Evolutionary conservation across 2,797 vertebrate genomes (phyloP).

Genomic region (Leuciscus waleckii): DNA sequence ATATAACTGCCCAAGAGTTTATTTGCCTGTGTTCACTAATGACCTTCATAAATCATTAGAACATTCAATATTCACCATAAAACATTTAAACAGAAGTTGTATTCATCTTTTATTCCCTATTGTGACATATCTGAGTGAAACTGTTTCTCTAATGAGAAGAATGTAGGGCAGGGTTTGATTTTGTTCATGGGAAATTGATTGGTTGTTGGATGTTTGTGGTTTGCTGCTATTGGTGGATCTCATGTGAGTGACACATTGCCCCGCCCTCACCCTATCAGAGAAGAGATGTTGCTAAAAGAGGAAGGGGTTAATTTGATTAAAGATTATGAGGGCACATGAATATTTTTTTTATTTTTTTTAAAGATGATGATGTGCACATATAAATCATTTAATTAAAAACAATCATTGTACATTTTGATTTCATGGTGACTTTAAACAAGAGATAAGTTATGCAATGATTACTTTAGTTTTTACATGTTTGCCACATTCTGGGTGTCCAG

Average conservation of each 20-base stretch:
- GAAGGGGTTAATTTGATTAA: background rate
- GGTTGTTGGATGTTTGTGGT: too few relatives aligned
- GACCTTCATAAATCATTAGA: constrained; percentile 1
- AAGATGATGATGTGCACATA: background rate
- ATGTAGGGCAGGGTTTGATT: background rate
- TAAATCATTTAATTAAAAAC: background rate
- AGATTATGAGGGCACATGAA: background rate
- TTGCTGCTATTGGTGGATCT: too few relatives aligned
- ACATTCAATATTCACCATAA: background rate
- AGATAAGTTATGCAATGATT: background rate
- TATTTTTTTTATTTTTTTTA: too few relatives aligned
- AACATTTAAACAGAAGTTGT: background rate
- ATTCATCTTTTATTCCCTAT: background rate
- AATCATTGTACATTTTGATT: background rate
- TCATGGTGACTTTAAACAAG: background rate
- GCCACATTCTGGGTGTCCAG: background rate
- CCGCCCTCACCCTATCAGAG: background rate
- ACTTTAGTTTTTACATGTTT: background rate
- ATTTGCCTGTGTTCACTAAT: background rate
- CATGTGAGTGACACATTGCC: too few relatives aligned
- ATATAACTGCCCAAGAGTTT: background rate
- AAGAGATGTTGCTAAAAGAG: background rate
- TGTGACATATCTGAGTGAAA: background rate
- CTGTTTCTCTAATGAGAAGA: background rate
- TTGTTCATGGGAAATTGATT: too few relatives aligned